These are phyloP conservation scores for Metridium senile DNA, from an alignment of 92 coral and sea anemone genomes.

Conservation along the genomic window DNA sequence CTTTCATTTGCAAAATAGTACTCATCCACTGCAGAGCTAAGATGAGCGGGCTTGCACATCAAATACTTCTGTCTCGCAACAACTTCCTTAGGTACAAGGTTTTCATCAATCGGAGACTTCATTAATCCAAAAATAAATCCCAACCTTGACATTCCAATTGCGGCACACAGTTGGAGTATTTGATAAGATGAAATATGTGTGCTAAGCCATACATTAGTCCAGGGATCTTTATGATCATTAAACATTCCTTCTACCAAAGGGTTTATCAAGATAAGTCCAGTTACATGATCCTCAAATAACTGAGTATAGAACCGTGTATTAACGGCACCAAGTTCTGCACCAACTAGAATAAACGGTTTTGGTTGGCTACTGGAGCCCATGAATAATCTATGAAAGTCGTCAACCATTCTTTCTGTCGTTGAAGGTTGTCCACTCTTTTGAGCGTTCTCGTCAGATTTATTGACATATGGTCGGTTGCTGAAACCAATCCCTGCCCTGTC, in stretches of 20 bases:
- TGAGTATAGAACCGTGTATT: slow-evolving; percentile 85
- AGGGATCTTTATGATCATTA: slow-evolving; percentile 28
- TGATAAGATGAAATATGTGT: slow-evolving; percentile 65
- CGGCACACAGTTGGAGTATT: slow-evolving; percentile 72
- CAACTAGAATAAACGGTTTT: slow-evolving; percentile 81
- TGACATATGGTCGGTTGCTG: slow-evolving; percentile 74
- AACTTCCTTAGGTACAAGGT: slow-evolving; percentile 47
- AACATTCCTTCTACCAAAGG: slow-evolving; percentile 87
- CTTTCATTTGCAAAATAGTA: slow-evolving; percentile 89
- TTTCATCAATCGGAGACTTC: slow-evolving; percentile 60
- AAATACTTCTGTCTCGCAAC: slow-evolving; percentile 77
- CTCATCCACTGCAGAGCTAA: slow-evolving; percentile 91
- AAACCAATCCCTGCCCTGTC: slow-evolving; percentile 96
- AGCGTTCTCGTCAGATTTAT: slow-evolving; percentile 42
- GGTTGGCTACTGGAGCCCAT: slow-evolving; percentile 67
- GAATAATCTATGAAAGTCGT: slow-evolving; percentile 77
- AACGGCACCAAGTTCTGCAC: slow-evolving; percentile 89
- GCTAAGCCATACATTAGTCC: slow-evolving; percentile 77
- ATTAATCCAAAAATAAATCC: slow-evolving; percentile 76
- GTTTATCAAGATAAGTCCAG: slow-evolving; percentile 73
- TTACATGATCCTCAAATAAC: slow-evolving; percentile 72
- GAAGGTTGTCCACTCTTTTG: slow-evolving; percentile 63
- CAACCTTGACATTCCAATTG: slow-evolving; percentile 69
- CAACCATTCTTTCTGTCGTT: slow-evolving; percentile 92
- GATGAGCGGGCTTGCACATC: slow-evolving; percentile 82